A percentile compares a stretch with the other conserved stretches of the same genome.
These are phyloP conservation scores for Cybosia mesomella DNA, from an alignment of 2,888 invertebrate genomes.

Conservation along the genomic window DNA sequence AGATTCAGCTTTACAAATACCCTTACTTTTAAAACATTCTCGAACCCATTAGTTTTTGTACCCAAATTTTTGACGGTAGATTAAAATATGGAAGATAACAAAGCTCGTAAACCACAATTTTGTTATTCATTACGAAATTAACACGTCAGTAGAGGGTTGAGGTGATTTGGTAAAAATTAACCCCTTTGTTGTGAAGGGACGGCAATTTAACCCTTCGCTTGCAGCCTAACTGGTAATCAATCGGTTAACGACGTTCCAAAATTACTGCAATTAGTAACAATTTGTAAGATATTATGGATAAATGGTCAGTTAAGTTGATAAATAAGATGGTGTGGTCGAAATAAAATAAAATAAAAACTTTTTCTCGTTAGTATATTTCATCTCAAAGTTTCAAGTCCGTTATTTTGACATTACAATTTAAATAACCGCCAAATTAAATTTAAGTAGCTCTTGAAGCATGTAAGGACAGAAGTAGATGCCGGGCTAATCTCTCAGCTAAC, in stretches of 20 bases:
- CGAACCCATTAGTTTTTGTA: conserved; percentile 8
- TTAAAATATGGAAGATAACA: conserved; percentile 43
- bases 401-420: neutral
- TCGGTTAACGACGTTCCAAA: conserved; percentile 62
- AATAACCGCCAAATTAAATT: neutral
- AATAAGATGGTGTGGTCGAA: conserved; percentile 23
- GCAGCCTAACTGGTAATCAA: conserved; percentile 72
- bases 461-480: no score
- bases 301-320: conserved; percentile 32
- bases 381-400: neutral
- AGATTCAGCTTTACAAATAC: neutral
- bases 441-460: no score
- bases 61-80: conserved; percentile 33
- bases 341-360: neutral
- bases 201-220: conserved; percentile 60
- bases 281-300: conserved; percentile 47
- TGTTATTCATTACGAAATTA: conserved; percentile 76
- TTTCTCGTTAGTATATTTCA: neutral
- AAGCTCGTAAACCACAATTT: conserved; percentile 49
- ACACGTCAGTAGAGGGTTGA: conserved; percentile 75
- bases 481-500: no score
- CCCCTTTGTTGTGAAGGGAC: conserved; percentile 68
- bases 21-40: neutral
- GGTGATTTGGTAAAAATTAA: conserved; percentile 67
- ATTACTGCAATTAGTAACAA: conserved; percentile 66